Percentiles rank a stretch among this genome's conserved stretches.
Evolutionary conservation across 1,140 invertebrate species (phyloP).

Genomic region (Drosophila jambulina): DNA sequence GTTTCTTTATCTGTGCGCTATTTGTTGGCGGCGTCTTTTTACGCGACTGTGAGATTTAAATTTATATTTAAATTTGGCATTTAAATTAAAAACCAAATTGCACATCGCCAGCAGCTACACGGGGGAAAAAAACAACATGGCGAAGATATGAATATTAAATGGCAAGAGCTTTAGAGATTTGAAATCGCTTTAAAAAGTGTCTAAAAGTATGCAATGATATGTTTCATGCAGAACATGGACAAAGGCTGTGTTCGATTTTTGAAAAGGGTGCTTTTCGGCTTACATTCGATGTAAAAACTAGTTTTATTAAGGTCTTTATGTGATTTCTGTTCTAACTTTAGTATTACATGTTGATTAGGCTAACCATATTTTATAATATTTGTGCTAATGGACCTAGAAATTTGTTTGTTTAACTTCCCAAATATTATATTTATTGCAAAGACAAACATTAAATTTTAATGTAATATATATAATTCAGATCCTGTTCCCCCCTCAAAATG

Average conservation of each 20-base stretch:
- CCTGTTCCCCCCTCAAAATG: not conserved
- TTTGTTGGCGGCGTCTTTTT: constrained; percentile 27
- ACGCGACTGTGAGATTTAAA: constrained; percentile 59
- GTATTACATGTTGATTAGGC: no score
- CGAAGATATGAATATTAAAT: constrained; percentile 3
- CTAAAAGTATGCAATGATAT: not conserved
- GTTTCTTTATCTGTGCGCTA: constrained; percentile 45
- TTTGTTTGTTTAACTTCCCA: not conserved
- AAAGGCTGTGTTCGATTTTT: no score
- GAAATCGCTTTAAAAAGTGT: not conserved
- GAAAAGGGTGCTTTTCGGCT: not conserved
- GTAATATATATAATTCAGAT: not conserved
- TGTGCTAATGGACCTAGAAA: no score
- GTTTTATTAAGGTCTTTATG: not conserved
- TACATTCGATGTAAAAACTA: not conserved
- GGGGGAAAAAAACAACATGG: not conserved
- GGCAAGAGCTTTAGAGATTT: not conserved
- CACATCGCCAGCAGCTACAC: constrained; percentile 41
- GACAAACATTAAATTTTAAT: no score
- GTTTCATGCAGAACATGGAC: not conserved
- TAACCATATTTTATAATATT: no score
- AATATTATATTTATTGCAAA: not conserved
- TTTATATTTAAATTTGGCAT: constrained; percentile 73
- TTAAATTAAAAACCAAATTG: constrained; percentile 77
- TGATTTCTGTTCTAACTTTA: not conserved